Evolutionary conservation across 2,888 invertebrate species (phyloP).

Genomic region (Tromatobia lineatoria): DNA sequence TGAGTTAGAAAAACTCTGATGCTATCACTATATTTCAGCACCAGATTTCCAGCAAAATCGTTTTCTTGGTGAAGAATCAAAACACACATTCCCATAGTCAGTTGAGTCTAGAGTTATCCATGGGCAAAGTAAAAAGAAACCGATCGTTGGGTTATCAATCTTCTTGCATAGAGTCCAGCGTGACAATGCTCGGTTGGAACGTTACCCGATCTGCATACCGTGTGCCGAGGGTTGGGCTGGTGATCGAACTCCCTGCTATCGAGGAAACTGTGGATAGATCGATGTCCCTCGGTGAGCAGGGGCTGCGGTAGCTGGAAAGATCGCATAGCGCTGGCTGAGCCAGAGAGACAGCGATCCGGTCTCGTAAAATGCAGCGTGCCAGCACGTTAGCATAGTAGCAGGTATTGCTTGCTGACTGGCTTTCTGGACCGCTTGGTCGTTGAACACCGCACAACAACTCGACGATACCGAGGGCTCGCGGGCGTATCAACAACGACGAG

Average conservation of each 20-base stretch:
- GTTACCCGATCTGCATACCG: slow-evolving; percentile 66
- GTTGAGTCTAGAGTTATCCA: slow-evolving; percentile 8
- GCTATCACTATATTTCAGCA: too few species aligned
- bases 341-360: slow-evolving; percentile 62
- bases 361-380: slow-evolving; percentile 63
- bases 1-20: too few species aligned
- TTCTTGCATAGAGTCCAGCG: slow-evolving; percentile 53
- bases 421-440: slow-evolving; percentile 51
- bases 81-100: neutral
- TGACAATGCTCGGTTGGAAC: slow-evolving; percentile 63
- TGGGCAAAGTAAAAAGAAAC: slow-evolving; percentile 37
- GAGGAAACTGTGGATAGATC: slow-evolving; percentile 62
- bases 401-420: slow-evolving; percentile 56
- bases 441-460: slow-evolving; percentile 55
- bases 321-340: slow-evolving; percentile 35
- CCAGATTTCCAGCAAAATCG: too few species aligned
- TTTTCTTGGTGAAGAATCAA: neutral
- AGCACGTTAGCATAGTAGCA: slow-evolving; percentile 51
- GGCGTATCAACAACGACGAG: slow-evolving; percentile 59
- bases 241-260: slow-evolving; percentile 57
- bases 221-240: slow-evolving; percentile 55
- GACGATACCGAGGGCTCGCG: slow-evolving; percentile 63
- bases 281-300: slow-evolving; percentile 56
- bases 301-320: slow-evolving; percentile 56
- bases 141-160: slow-evolving; percentile 59